phyloP scores from a whole-genome alignment of 2,113 vertebrate genomes.

The Chamaetylas fuelleborni region DNA sequence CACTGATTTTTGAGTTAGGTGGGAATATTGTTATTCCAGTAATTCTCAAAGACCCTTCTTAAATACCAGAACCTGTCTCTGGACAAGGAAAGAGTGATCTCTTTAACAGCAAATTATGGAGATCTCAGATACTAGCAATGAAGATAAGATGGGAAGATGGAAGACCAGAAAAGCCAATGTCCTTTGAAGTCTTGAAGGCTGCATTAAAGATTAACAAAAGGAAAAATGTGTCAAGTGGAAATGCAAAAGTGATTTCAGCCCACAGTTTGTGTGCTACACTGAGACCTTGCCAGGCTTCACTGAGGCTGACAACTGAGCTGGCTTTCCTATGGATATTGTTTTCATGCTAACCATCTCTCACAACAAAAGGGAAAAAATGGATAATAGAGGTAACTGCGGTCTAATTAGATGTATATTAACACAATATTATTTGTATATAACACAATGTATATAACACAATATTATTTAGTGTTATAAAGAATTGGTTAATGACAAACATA shows the following conservation, averaged over 20 bases:
- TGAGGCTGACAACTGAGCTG: background rate
- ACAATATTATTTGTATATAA: background rate
- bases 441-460: background rate
- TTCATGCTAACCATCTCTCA: background rate
- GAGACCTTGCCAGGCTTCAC: background rate
- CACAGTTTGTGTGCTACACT: background rate
- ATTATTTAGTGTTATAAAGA: background rate
- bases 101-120: background rate
- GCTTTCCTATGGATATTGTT: background rate
- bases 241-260: background rate
- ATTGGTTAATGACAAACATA: background rate
- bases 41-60: background rate
- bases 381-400: background rate
- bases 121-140: background rate
- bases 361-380: background rate
- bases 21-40: background rate
- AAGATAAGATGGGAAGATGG: background rate
- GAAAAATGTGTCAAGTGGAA: background rate
- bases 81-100: background rate
- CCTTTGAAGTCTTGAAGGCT: background rate
- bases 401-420: background rate
- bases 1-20: background rate
- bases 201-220: background rate
- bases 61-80: background rate
- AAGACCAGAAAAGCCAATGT: background rate